Evolutionary conservation across 2,797 vertebrate genomes (phyloP).

Genomic region (Tragopan temminckii): DNA sequence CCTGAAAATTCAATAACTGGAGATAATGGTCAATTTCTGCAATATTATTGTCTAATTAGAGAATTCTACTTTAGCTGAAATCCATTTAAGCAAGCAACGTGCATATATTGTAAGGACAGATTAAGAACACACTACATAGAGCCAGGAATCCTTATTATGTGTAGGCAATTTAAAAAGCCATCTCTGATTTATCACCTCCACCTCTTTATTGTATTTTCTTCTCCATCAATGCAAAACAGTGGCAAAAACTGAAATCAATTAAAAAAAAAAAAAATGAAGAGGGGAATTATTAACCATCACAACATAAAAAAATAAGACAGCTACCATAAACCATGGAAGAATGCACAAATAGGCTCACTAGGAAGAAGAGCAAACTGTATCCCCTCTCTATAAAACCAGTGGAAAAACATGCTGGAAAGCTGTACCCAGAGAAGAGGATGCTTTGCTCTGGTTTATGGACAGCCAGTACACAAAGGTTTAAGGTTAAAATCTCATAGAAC

Average conservation of each 20-base stretch:
- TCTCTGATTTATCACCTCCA: not conserved
- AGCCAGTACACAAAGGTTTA: not conserved
- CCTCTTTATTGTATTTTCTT: constrained; percentile 13
- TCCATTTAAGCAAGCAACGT: constrained; percentile 59
- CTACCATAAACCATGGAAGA: not conserved
- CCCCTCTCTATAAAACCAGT: not conserved
- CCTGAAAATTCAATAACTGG: constrained; percentile 72
- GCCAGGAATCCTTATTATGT: not conserved
- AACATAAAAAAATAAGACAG: not conserved
- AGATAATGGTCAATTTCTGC: constrained; percentile 71
- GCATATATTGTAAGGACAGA: constrained; percentile 18
- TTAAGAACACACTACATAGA: not conserved
- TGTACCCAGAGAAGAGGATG: not conserved
- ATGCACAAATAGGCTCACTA: not conserved
- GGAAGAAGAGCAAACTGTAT: not conserved
- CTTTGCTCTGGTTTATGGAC: not conserved
- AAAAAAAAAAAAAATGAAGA: too few relatives aligned
- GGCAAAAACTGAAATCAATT: not conserved
- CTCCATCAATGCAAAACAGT: constrained; percentile 20
- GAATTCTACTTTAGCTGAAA: constrained; percentile 57
- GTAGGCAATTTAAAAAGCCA: constrained; percentile 17
- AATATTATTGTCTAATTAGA: constrained; percentile 74
- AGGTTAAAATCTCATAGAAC: not conserved
- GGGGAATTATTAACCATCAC: not conserved
- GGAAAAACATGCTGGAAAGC: not conserved